Evolutionary conservation across 2,113 vertebrate species (phyloP).

Genomic region (Perccottus glenii): DNA sequence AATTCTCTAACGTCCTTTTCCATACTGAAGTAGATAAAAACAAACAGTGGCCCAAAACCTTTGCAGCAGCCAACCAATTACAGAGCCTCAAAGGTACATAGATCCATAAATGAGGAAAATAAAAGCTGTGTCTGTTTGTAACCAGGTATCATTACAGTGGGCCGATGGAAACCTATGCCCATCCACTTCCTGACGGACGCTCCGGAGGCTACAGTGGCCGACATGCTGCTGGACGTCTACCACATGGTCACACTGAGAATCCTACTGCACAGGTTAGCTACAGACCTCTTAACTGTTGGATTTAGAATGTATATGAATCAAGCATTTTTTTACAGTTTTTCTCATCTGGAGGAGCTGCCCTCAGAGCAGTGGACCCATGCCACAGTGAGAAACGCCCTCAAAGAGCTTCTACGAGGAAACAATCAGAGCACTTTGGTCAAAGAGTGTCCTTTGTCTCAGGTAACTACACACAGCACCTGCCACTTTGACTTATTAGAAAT

Average conservation of each 20-base stretch:
- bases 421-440: conserved; percentile 99
- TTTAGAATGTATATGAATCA: no score
- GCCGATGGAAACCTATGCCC: conserved; percentile 96
- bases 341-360: conserved; percentile 96
- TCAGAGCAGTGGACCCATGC: conserved; percentile 99
- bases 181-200: conserved; percentile 97
- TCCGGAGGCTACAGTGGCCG: conserved; percentile 95
- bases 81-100: no score
- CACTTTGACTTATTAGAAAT: no score
- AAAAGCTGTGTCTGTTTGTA: background rate
- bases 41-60: no score
- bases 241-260: conserved; percentile 98
- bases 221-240: conserved; percentile 98
- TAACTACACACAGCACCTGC: conserved; percentile 44
- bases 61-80: background rate
- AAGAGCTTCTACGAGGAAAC: conserved; percentile 98
- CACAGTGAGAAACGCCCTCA: conserved; percentile 97
- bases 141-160: conserved; percentile 97
- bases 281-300: no score
- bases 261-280: conserved; percentile 92
- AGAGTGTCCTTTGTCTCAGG: conserved; percentile 99
- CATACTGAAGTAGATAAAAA: no score
- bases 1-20: no score
- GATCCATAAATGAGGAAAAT: no score
- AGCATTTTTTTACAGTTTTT: conserved; percentile 74